Evolutionary conservation across 2,797 vertebrate genomes (phyloP).

Genomic region (Pangasius larnaudii): DNA sequence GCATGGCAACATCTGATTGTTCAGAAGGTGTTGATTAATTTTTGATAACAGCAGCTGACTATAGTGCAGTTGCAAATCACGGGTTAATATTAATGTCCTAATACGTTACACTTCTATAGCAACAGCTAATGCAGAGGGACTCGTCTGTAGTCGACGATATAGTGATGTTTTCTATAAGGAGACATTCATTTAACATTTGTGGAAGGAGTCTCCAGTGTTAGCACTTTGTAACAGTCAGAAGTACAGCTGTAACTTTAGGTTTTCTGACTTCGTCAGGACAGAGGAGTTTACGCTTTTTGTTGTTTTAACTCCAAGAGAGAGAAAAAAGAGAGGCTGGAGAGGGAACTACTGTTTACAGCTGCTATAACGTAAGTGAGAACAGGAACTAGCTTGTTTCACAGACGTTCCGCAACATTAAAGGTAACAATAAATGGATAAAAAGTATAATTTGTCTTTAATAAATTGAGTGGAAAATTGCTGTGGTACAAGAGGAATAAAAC

Average conservation of each 20-base stretch:
- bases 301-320: background rate
- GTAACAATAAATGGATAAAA: background rate
- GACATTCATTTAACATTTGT: background rate
- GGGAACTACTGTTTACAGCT: background rate
- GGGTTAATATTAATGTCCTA: background rate
- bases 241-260: background rate
- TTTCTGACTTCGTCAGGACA: background rate
- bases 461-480: background rate
- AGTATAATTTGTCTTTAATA: background rate
- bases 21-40: background rate
- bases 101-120: background rate
- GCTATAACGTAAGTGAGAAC: background rate
- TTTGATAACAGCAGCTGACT: background rate
- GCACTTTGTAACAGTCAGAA: background rate
- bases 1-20: background rate
- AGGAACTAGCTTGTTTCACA: too few species aligned
- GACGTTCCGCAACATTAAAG: background rate
- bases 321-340: background rate
- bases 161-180: background rate
- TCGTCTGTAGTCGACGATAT: background rate
- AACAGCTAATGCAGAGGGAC: background rate
- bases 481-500: background rate
- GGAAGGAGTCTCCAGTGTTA: background rate
- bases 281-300: background rate
- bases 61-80: background rate